phyloP scores from a whole-genome alignment of 2,113 vertebrate species.

The Arothron firmamentum region DNA sequence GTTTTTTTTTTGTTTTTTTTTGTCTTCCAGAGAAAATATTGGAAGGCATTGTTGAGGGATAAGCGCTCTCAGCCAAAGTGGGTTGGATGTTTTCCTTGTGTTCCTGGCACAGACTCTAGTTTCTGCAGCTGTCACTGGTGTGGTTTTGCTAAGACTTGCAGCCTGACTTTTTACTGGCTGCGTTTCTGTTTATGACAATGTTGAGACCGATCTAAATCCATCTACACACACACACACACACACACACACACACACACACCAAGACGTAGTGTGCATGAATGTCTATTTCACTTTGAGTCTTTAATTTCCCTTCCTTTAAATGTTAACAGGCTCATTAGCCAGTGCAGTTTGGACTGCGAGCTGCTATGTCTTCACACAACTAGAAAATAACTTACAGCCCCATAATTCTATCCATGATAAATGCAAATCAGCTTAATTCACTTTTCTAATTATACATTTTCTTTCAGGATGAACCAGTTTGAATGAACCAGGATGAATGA shows the following conservation, averaged over 20 bases:
- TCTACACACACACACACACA: conserved; percentile 29
- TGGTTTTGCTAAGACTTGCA: conserved; percentile 52
- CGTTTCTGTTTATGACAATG: conserved; percentile 52
- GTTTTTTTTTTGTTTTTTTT: conserved; percentile 60
- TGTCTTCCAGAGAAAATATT: conserved; percentile 68
- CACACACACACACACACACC: conserved; percentile 21
- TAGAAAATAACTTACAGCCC: conserved; percentile 18
- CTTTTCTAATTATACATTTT: too few species aligned
- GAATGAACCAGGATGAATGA: too few species aligned
- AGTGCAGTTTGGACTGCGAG: background rate
- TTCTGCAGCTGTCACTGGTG: conserved; percentile 66
- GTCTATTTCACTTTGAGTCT: background rate
- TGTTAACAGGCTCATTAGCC: background rate
- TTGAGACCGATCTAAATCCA: conserved; percentile 46
- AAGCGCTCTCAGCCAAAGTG: conserved; percentile 67
- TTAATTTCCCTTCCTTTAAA: conserved; percentile 13
- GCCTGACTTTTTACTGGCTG: conserved; percentile 46
- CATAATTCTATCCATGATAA: conserved; percentile 19
- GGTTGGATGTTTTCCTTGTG: conserved; percentile 64
- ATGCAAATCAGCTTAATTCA: conserved; percentile 9
- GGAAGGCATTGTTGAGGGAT: conserved; percentile 69
- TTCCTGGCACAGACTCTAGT: conserved; percentile 52
- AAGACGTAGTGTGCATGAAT: conserved; percentile 14
- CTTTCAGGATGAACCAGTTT: too few species aligned
- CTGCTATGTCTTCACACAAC: background rate